Percentiles rank a stretch among this genome's conserved stretches.
Evolutionary conservation across 2,888 invertebrate species (phyloP).

Genomic region (Ceramica pisi): DNA sequence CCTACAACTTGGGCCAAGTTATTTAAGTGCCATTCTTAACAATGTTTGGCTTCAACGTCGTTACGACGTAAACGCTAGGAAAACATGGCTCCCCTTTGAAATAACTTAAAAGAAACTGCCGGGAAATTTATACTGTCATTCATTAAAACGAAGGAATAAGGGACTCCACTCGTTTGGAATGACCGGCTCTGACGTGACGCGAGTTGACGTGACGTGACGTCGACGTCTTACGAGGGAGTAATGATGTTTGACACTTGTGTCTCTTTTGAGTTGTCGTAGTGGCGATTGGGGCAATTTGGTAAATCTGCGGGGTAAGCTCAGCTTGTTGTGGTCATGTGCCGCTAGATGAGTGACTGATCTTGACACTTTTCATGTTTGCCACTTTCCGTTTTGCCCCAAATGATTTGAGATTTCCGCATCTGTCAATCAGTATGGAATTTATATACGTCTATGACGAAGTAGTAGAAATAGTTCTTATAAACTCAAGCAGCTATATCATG

Average conservation of each 20-base stretch:
- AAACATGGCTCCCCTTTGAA: conserved; percentile 78
- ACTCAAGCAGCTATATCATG: no score
- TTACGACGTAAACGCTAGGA: conserved; percentile 76
- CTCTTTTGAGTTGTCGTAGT: conserved; percentile 21
- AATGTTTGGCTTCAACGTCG: conserved; percentile 78
- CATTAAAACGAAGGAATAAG: conserved; percentile 68
- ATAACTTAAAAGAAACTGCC: conserved; percentile 71
- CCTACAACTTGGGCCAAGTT: conserved; percentile 60
- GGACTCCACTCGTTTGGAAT: conserved; percentile 50
- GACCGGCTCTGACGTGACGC: conserved; percentile 37
- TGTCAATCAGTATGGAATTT: no score
- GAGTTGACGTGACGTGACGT: conserved; percentile 22
- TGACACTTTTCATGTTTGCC: neutral
- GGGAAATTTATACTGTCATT: conserved; percentile 69
- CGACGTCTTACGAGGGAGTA: conserved; percentile 1
- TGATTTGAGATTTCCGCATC: no score
- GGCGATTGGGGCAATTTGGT: conserved; percentile 11
- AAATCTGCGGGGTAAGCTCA: neutral
- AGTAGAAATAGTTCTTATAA: no score
- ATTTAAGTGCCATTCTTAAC: conserved; percentile 80
- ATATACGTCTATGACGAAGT: no score
- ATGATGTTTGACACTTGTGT: conserved; percentile 35
- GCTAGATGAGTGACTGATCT: neutral
- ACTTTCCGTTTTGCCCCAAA: no score
- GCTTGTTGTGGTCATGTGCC: neutral